Conservation (phyloP, 1,140 invertebrate species). For the Popillia japonica region DNA sequence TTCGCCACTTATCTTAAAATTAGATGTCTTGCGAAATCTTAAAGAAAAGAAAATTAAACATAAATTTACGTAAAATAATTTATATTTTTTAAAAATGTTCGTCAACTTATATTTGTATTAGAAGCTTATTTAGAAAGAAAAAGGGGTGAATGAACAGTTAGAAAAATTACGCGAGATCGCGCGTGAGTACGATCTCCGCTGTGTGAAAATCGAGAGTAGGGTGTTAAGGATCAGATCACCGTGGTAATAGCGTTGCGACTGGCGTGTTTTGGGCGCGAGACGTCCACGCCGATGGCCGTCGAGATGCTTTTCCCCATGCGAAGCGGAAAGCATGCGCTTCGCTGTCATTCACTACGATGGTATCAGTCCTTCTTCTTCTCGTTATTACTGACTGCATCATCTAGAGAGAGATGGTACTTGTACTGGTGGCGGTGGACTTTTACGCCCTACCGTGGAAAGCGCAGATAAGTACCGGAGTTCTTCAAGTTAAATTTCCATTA, state of each 20-base stretch:
- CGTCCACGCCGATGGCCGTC: constrained; percentile 14
- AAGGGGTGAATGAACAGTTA: background rate
- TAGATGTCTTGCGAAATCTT: too few species aligned
- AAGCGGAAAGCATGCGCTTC: constrained; percentile 26
- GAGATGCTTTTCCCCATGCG: background rate
- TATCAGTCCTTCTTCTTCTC: background rate
- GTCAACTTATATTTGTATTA: too few species aligned
- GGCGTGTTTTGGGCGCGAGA: background rate
- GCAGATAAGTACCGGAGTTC: constrained; percentile 6
- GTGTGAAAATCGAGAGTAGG: background rate
- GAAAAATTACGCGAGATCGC: background rate
- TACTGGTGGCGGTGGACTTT: background rate
- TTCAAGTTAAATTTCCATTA: constrained; percentile 33
- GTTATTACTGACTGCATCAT: background rate
- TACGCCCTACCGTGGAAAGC: background rate
- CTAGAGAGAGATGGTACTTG: background rate
- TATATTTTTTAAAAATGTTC: too few species aligned
- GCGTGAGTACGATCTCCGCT: constrained; percentile 1
- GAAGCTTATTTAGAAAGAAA: background rate
- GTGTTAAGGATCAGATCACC: constrained; percentile 21
- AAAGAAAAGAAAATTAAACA: too few species aligned
- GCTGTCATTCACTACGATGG: background rate
- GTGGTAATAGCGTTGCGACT: constrained; percentile 22
- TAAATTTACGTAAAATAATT: too few species aligned
- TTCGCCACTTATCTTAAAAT: too few species aligned